These are phyloP conservation scores for Notarius lentiginosus DNA, from an alignment of 2,113 vertebrate species.

Conservation along the genomic window DNA sequence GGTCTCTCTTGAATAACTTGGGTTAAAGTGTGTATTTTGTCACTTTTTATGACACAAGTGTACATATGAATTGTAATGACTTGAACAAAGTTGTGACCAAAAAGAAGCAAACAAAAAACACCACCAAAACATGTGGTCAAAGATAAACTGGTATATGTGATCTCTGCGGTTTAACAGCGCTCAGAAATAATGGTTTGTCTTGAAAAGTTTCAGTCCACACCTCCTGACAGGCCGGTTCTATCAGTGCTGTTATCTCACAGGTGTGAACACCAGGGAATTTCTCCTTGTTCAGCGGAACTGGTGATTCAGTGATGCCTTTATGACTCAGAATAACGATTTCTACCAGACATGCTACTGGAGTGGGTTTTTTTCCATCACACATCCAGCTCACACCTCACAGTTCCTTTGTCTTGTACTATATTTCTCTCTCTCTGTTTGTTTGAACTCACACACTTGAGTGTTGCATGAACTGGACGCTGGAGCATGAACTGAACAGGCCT, in stretches of 20 bases:
- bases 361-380: neutral
- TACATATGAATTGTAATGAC: neutral
- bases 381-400: no score
- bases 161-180: neutral
- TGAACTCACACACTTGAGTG: no score
- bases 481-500: no score
- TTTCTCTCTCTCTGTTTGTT: no score
- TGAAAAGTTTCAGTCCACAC: neutral
- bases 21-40: neutral
- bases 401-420: neutral
- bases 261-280: neutral
- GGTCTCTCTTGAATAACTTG: neutral
- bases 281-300: neutral
- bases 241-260: neutral
- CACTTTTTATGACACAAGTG: neutral
- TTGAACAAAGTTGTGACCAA: neutral
- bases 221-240: neutral
- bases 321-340: neutral
- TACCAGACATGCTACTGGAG: no score
- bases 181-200: neutral
- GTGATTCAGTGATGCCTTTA: neutral
- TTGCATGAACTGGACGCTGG: neutral
- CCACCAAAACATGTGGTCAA: neutral
- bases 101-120: no score
- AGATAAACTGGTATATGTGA: neutral